A percentile compares a stretch with the other conserved stretches of the same genome.
Conservation (phyloP, 2,113 vertebrate genomes). For the Proterorhinus semilunaris region DNA sequence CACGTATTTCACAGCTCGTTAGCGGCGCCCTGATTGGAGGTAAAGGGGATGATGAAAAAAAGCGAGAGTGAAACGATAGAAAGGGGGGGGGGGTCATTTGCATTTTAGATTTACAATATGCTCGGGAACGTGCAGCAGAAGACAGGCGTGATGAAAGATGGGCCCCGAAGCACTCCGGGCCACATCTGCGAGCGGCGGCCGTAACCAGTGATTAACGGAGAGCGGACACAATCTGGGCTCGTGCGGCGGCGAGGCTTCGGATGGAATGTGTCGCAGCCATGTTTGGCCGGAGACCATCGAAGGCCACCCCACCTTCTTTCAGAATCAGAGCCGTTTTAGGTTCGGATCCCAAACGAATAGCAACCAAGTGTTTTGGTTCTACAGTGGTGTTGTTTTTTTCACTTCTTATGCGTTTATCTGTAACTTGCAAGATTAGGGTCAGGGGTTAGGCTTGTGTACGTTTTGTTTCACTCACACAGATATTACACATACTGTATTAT, state of each 20-base stretch:
- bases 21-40: conserved; percentile 5
- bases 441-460: too few species aligned
- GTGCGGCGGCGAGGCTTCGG: background rate
- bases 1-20: conserved; percentile 9
- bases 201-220: background rate
- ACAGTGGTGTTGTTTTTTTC: too few species aligned
- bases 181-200: background rate
- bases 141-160: background rate
- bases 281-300: background rate
- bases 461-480: too few species aligned
- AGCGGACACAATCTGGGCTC: conserved; percentile 2
- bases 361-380: too few species aligned
- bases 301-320: too few species aligned
- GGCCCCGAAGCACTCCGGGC: conserved; percentile 1
- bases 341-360: too few species aligned
- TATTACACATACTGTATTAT: too few species aligned
- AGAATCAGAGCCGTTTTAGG: too few species aligned
- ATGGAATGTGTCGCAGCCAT: background rate
- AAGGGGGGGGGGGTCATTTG: background rate
- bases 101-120: conserved; percentile 12
- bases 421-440: too few species aligned
- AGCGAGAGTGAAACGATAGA: background rate
- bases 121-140: conserved; percentile 2
- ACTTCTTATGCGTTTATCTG: too few species aligned
- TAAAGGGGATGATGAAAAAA: background rate